phyloP scores from a whole-genome alignment of 2,888 invertebrate species.

The Endotricha flammealis region DNA sequence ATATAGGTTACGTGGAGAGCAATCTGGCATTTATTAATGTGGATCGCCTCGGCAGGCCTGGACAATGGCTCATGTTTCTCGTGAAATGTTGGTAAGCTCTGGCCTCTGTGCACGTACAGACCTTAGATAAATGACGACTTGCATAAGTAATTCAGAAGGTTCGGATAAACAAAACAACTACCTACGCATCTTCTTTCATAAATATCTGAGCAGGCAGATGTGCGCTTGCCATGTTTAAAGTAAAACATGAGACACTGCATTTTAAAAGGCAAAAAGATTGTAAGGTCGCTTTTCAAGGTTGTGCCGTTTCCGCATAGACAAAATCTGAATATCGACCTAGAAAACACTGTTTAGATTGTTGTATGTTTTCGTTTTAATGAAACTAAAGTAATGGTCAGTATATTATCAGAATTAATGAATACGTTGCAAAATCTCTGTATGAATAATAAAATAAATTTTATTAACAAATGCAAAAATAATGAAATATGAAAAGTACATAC shows the following conservation, averaged over 20 bases:
- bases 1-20: constrained; percentile 23
- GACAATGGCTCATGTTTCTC: constrained; percentile 52
- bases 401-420: no score
- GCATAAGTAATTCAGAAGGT: constrained; percentile 53
- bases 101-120: constrained; percentile 36
- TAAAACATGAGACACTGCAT: constrained; percentile 3
- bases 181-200: constrained; percentile 46
- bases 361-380: no score
- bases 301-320: constrained; percentile 12
- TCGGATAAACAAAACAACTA: constrained; percentile 48
- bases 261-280: neutral
- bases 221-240: constrained; percentile 2
- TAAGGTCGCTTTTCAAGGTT: constrained; percentile 12
- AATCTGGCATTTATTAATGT: constrained; percentile 55
- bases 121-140: constrained; percentile 46
- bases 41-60: constrained; percentile 44
- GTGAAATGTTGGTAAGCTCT: constrained; percentile 39
- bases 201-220: constrained; percentile 39
- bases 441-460: no score
- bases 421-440: no score
- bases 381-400: no score
- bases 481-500: no score
- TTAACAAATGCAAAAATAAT: no score
- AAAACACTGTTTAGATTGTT: no score
- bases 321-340: constrained; percentile 2